These are phyloP conservation scores for Mustela lutreola DNA, from an alignment of 2,113 vertebrate genomes.

Conservation along the genomic window DNA sequence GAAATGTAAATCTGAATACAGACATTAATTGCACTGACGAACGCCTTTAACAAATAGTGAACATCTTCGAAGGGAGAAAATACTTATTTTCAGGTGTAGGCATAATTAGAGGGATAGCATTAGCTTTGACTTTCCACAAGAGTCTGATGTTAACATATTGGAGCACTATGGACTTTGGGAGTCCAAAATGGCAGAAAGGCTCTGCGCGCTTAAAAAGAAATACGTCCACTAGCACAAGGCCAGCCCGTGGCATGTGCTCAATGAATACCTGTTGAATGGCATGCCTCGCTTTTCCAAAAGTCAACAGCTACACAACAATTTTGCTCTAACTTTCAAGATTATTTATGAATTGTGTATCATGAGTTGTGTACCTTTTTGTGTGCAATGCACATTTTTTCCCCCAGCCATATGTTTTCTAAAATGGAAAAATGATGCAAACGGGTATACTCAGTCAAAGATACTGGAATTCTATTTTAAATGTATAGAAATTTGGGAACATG, in stretches of 20 bases:
- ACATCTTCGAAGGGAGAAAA: constrained; percentile 4
- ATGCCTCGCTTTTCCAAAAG: not conserved
- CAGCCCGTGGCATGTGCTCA: not conserved
- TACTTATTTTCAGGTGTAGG: constrained; percentile 41
- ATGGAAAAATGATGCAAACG: constrained; percentile 62
- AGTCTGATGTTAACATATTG: not conserved
- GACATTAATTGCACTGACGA: constrained; percentile 12
- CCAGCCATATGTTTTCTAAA: constrained; percentile 53
- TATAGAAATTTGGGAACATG: constrained; percentile 62
- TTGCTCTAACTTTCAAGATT: not conserved
- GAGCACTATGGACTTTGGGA: not conserved
- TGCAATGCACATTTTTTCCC: not conserved
- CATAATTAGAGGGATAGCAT: constrained; percentile 39
- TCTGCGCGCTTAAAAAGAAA: not conserved
- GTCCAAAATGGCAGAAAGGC: not conserved
- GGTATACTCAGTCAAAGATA: constrained; percentile 34
- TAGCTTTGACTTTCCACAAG: constrained; percentile 20
- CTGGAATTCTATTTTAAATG: constrained; percentile 67
- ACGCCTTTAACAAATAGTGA: constrained; percentile 59
- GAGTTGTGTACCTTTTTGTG: constrained; percentile 9
- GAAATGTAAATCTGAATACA: constrained; percentile 47
- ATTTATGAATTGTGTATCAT: not conserved
- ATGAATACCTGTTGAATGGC: not conserved
- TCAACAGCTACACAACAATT: not conserved
- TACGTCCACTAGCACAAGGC: not conserved